phyloP scores from a whole-genome alignment of 2,888 invertebrate genomes.

The Rhagonycha fulva region DNA sequence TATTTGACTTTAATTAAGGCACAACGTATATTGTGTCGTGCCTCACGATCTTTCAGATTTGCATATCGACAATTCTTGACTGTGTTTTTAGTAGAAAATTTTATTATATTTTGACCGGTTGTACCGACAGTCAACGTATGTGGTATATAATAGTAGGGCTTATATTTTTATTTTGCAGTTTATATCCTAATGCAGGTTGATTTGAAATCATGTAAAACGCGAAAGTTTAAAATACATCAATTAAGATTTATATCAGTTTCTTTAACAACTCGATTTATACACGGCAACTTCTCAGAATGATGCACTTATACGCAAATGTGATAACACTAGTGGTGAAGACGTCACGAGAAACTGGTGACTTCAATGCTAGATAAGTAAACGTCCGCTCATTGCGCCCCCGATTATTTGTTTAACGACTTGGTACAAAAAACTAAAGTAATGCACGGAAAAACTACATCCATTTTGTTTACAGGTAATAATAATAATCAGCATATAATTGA shows the following conservation, averaged over 20 bases:
- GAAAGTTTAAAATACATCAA: not conserved
- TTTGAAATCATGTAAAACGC: not conserved
- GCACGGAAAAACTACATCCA: not conserved
- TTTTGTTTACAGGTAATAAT: not conserved
- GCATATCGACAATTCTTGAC: constrained; percentile 37
- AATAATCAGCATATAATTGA: not conserved
- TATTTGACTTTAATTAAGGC: constrained; percentile 34
- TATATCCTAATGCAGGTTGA: not conserved
- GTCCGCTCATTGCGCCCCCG: constrained; percentile 16
- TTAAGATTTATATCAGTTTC: not conserved
- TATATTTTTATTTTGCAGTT: not conserved
- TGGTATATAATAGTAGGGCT: not conserved
- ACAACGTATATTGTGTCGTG: constrained; percentile 38
- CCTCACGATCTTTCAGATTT: constrained; percentile 41
- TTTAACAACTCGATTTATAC: not conserved
- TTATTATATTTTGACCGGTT: not conserved
- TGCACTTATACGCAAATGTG: constrained; percentile 18
- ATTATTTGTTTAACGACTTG: constrained; percentile 19
- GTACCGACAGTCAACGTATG: not conserved
- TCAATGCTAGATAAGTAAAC: constrained; percentile 26
- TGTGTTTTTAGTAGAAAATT: constrained; percentile 28
- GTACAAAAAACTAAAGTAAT: not conserved
- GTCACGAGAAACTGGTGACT: constrained; percentile 24
- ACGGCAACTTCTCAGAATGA: constrained; percentile 11
- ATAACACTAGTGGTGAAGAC: constrained; percentile 20